These are phyloP conservation scores for Luscinia luscinia DNA, from an alignment of 2,797 vertebrate genomes.

Conservation along the genomic window DNA sequence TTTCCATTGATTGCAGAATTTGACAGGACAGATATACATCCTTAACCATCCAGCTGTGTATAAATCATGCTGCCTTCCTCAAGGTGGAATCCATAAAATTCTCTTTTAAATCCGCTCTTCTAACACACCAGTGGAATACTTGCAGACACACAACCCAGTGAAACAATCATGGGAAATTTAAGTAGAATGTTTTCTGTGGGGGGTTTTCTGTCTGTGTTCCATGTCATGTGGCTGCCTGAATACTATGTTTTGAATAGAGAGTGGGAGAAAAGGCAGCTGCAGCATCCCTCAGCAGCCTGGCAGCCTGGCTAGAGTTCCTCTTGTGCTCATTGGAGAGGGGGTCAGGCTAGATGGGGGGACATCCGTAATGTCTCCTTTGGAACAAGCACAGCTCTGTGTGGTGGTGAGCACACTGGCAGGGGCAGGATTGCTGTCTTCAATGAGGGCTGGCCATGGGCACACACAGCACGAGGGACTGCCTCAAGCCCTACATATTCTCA, in stretches of 20 bases:
- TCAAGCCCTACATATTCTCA: not conserved
- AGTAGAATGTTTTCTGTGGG: not conserved
- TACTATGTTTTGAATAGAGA: not conserved
- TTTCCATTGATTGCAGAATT: constrained; percentile 18
- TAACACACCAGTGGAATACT: not conserved
- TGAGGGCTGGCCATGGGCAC: not conserved
- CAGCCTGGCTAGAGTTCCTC: not conserved
- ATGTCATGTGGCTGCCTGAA: not conserved
- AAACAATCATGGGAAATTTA: not conserved
- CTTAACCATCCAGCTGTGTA: not conserved
- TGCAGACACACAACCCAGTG: not conserved
- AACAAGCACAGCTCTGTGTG: not conserved
- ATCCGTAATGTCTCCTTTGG: not conserved
- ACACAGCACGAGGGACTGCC: not conserved
- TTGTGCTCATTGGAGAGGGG: not conserved
- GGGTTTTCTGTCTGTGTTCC: not conserved
- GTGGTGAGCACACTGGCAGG: rapidly evolving
- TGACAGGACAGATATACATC: constrained; percentile 7
- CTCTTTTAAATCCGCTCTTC: not conserved
- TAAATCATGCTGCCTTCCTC: constrained; percentile 50
- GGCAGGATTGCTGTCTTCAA: not conserved
- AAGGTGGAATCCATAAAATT: constrained; percentile 56
- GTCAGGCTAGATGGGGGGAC: not conserved
- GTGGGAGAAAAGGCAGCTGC: not conserved
- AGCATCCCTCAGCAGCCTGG: not conserved